Base-by-base conservation (phyloP, 1,140 invertebrate genomes). In the Dryas iulia region DNA sequence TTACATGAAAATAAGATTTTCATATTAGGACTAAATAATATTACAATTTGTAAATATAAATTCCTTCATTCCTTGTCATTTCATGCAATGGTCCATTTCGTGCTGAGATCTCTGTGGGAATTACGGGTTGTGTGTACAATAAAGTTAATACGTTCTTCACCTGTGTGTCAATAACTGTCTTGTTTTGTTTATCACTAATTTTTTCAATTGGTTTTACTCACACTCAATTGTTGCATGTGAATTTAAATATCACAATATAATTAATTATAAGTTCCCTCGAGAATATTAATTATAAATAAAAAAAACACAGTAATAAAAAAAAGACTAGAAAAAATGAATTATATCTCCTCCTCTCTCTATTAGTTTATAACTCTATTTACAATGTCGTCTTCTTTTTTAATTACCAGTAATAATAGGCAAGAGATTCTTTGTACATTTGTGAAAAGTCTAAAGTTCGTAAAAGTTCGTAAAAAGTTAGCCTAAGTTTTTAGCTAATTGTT, bases 21-120 rank as follows among this genome's bases (percentile, higher is more conserved):
- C 14, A 1, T n/a, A 39, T 18, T 18, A 47, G 6, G 5, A 14
- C 14, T 47, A 18, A 18, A 21, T 0, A 18, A 21, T 18, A 47
- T 2, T 47, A 10, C 2, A 18, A 18, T 7, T 47, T 47, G 24
- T 65, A 57, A 57, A 39, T 59, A 47, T 23, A 21, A 47, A 35
- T 54, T 26, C 61, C 28, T 56, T 28, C 59, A 68, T 61, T 56
- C 60, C 59, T 23, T 10, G 35, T 66, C 80, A 78, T 82, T 81
- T 84, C 81, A 84, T 81, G 80, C 80, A 58, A 79, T 69, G 63
- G 67, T 69, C 53, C 78, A 81, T 79, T 71, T 47, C 67, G 59
- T 74, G 60, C 57, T 56, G 59, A 30, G 11, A 33, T 30, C 14
- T 33, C 14, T 59, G 39, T 47, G 33, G 59, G 59, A 14, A n/a